Evolutionary conservation across 2,888 invertebrate species (phyloP), one percentile per base, ranked within the genome.

Genomic region (Zootermopsis nevadensis): DNA sequence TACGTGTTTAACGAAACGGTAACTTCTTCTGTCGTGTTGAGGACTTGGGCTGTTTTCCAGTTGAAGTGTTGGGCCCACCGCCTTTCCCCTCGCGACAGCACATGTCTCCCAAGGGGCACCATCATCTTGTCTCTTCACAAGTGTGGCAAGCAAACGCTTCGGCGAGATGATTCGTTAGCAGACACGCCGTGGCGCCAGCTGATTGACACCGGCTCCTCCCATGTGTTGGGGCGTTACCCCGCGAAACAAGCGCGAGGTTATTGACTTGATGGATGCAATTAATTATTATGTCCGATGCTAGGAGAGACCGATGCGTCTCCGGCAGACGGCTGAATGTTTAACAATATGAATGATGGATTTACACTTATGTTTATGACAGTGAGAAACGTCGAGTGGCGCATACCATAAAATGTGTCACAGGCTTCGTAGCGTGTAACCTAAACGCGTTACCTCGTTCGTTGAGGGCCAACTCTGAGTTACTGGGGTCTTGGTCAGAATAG

Each of bases 251-350:
- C 83, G 38, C 74, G 77, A 31, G 77, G 83, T 83, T 83, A 83
- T 83, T 83, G 83, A 83, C 77, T 77, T 83, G 83, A 83, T 83
- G 83, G 83, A 76, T 83, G 81, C 77, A 83, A 83, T 83, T 83
- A 83, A 81, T 83, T 79, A 79, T 66, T 79, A 35, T 79, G 55
- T 83, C 67, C 76, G 53, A 76, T 35, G 60, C 55, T 38, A 42
- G n/a, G 42, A 24, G 74, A 74, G 60, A 60, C 60, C n/a, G n/a
- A 27, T 60, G 60, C 60, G 60, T 60, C 27, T 60, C n/a, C 12
- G 15, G 60, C 69, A 22, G 1, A 38, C 24, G 33, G 38, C 33
- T 38, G 74, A 74, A 74, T 74, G 74, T 74, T 74, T 74, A 74
- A 74, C 74, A 74, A 74, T 38, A 74, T 74, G 24, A 74, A 74